These are phyloP conservation scores for Pentamera pediparva DNA, from an alignment of 53 echinoderm and acorn worm genomes.

Conservation along the genomic window DNA sequence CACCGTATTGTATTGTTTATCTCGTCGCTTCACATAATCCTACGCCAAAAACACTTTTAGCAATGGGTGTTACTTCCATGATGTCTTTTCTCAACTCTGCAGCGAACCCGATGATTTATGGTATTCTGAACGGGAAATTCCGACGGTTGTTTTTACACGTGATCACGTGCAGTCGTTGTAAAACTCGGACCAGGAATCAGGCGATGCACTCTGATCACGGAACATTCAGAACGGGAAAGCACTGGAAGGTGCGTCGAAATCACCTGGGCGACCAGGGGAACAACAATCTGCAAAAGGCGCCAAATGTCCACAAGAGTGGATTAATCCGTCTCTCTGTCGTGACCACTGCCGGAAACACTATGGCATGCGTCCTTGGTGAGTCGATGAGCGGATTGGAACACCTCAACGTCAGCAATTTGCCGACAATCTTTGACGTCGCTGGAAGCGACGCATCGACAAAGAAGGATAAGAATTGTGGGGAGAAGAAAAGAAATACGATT, in stretches of 20 bases:
- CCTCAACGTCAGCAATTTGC: conserved; percentile 48
- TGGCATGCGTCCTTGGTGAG: conserved; percentile 46
- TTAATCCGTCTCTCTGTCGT: conserved; percentile 46
- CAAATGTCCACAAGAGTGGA: not conserved
- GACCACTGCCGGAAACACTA: conserved; percentile 38
- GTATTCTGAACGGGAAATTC: conserved; percentile 85
- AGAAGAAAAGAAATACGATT: not conserved
- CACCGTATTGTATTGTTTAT: conserved; percentile 73
- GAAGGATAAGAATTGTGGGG: not conserved
- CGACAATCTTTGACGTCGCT: conserved; percentile 48
- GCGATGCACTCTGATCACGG: conserved; percentile 6
- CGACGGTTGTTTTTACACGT: conserved; percentile 75
- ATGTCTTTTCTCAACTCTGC: conserved; percentile 79
- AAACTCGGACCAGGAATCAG: not conserved
- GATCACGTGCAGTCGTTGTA: conserved; percentile 43
- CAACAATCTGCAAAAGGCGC: not conserved
- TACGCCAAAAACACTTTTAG: conserved; percentile 25
- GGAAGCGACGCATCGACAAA: not conserved
- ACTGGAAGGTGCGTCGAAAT: not conserved
- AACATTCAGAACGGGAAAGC: conserved; percentile 17
- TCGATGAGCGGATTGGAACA: conserved; percentile 36
- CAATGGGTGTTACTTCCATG: conserved; percentile 72
- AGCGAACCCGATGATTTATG: conserved; percentile 87
- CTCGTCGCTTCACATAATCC: conserved; percentile 50
- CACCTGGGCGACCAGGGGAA: not conserved